Evolutionary conservation across 2,797 vertebrate species (phyloP).

Genomic region (Threskiornis aethiopicus): DNA sequence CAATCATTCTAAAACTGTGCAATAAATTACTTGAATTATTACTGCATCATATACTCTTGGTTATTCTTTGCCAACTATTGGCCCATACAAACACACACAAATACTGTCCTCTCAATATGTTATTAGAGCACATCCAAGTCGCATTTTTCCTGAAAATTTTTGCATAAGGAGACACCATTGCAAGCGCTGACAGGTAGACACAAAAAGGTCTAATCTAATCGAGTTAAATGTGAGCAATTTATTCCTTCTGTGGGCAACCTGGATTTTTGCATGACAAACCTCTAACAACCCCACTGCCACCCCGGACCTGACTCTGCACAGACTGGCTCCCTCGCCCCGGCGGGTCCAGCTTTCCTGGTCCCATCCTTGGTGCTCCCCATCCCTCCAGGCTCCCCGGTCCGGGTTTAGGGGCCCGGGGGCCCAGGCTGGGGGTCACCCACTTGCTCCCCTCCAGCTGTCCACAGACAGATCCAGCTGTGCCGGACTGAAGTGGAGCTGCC

Average conservation of each 20-base stretch:
- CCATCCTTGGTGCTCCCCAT: too few relatives aligned
- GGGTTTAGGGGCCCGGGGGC: accelerated
- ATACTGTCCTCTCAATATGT: background rate
- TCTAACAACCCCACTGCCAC: background rate
- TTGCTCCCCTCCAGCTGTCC: background rate
- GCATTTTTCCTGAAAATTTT: background rate
- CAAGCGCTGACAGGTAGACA: background rate
- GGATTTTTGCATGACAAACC: background rate
- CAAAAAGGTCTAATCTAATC: background rate
- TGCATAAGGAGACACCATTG: background rate
- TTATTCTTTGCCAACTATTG: slow-evolving; percentile 27
- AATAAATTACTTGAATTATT: slow-evolving; percentile 49
- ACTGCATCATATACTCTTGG: slow-evolving; percentile 30
- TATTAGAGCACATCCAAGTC: background rate
- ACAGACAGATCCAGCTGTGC: background rate
- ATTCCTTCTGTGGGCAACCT: background rate
- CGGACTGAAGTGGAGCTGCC: background rate
- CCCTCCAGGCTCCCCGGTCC: background rate
- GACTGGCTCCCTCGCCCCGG: accelerated
- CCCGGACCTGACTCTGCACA: background rate
- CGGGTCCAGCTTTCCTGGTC: background rate
- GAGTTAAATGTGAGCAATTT: background rate
- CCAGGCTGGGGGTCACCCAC: background rate
- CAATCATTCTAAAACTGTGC: background rate
- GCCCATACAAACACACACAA: background rate